Conservation (phyloP, 1,140 invertebrate species). For the Helicoverpa zea region DNA sequence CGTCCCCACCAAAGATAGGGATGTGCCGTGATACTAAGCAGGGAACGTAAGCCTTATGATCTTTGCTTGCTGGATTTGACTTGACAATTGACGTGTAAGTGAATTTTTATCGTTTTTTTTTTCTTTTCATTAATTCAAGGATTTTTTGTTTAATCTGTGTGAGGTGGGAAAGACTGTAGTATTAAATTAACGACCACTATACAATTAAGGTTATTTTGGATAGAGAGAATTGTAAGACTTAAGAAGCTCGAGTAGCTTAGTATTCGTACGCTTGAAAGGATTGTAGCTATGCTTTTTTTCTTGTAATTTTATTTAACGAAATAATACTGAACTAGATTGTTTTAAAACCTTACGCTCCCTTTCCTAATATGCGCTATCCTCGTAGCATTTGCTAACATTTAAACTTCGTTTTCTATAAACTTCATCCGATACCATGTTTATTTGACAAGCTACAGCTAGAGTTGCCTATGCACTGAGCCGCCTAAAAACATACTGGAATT, state of each 20-base stretch:
- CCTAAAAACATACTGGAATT: not conserved
- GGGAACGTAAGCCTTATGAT: conserved; percentile 15
- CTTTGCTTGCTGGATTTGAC: conserved; percentile 6
- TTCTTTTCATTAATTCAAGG: not conserved
- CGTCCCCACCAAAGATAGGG: conserved; percentile 46
- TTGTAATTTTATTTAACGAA: not conserved
- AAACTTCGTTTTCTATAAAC: conserved; percentile 16
- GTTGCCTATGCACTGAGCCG: not conserved
- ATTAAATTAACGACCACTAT: too few species aligned
- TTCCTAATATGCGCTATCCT: conserved; percentile 7
- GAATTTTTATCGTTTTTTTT: not conserved
- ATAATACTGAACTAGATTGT: not conserved
- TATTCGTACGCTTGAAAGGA: too few species aligned
- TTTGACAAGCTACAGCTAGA: conserved; percentile 1
- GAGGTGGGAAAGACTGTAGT: too few species aligned
- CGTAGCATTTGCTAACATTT: not conserved
- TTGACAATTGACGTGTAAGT: not conserved
- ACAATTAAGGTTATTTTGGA: too few species aligned
- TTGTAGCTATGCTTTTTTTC: not conserved
- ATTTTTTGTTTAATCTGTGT: not conserved
- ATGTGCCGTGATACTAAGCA: conserved; percentile 27
- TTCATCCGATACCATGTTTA: conserved; percentile 19
- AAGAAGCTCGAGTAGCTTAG: too few species aligned
- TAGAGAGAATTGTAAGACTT: too few species aligned
- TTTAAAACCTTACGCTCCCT: too few species aligned